phyloP scores from a whole-genome alignment of 2,113 vertebrate genomes.

The Chamaea fasciata region DNA sequence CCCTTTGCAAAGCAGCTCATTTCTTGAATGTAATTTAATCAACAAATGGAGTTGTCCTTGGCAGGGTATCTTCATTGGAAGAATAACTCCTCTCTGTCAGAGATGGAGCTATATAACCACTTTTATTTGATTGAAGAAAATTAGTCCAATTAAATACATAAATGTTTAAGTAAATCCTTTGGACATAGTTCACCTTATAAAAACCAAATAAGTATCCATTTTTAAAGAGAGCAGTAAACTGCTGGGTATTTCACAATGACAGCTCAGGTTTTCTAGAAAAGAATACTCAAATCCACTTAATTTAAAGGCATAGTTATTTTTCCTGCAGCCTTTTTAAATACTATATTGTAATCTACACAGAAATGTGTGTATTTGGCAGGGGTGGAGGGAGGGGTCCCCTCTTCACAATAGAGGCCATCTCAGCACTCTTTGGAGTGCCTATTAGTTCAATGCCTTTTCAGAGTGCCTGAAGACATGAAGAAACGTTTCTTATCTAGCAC shows the following conservation, averaged over 20 bases:
- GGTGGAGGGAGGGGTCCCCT: background rate
- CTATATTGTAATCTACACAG: background rate
- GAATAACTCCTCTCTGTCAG: background rate
- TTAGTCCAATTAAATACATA: background rate
- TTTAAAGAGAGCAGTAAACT: background rate
- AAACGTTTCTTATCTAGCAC: background rate
- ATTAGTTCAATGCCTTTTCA: background rate
- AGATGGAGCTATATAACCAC: background rate
- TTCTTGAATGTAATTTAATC: background rate
- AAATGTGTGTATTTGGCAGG: background rate
- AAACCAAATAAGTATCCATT: background rate
- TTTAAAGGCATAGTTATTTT: background rate
- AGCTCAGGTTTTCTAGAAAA: background rate
- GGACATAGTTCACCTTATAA: background rate
- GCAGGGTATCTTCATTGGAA: background rate
- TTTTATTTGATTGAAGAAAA: background rate
- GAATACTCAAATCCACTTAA: background rate
- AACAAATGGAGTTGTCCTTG: slow-evolving; percentile 11
- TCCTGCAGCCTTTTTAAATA: background rate
- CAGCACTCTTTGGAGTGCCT: background rate
- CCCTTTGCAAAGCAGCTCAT: background rate
- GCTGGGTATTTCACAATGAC: background rate
- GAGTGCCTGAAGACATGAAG: background rate
- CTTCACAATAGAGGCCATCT: background rate
- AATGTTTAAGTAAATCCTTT: slow-evolving; percentile 12